Evolutionary conservation across 2,113 vertebrate species (phyloP).

Genomic region (Indri indri): DNA sequence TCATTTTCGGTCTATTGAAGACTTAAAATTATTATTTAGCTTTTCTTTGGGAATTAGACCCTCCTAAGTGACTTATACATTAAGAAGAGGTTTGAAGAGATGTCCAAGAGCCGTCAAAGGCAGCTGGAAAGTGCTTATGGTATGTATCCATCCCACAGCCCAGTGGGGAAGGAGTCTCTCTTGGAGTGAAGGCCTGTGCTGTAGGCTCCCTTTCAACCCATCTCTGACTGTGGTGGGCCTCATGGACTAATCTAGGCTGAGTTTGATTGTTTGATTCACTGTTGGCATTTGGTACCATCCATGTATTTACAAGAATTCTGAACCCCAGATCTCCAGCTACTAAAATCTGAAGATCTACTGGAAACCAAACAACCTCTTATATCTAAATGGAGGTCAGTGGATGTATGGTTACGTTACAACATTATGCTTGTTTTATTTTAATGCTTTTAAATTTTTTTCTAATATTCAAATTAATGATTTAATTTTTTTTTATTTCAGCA

Average conservation of each 20-base stretch:
- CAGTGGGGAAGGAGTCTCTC: not conserved
- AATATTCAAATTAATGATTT: not conserved
- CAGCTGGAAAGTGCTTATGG: not conserved
- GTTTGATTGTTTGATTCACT: not conserved
- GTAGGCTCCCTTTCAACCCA: not conserved
- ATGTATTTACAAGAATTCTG: not conserved
- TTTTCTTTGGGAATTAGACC: not conserved
- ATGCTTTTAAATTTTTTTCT: not conserved
- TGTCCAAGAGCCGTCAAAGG: not conserved
- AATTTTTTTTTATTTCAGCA: no score
- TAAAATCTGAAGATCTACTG: not conserved
- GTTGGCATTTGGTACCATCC: not conserved
- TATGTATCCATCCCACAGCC: not conserved
- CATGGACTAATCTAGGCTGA: not conserved
- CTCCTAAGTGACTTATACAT: not conserved
- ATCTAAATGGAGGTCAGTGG: not conserved
- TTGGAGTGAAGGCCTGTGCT: not conserved
- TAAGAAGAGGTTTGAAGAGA: not conserved
- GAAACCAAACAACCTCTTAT: not conserved
- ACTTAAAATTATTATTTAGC: conserved; percentile 35
- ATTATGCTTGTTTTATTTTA: conserved; percentile 24
- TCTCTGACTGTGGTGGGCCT: not conserved
- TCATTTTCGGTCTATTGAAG: not conserved
- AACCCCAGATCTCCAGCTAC: not conserved
- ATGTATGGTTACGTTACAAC: not conserved